Conservation (phyloP, 1,140 invertebrate genomes). For the Glossosoma conforme region DNA sequence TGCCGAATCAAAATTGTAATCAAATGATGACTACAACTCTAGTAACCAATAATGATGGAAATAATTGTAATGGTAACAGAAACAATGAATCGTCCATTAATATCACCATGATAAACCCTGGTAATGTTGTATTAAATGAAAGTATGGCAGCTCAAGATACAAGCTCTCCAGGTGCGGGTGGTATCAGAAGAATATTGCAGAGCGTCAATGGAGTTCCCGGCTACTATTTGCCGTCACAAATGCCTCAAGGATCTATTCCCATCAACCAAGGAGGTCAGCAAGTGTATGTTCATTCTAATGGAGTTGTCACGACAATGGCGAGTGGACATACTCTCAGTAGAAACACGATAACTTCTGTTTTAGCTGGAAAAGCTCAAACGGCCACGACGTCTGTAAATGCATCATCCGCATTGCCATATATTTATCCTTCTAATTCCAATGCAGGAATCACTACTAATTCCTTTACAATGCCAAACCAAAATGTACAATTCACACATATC, state of each 20-base stretch:
- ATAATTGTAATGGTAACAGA: background rate
- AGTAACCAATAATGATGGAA: background rate
- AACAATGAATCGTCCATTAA: background rate
- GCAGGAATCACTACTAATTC: conserved; percentile 34
- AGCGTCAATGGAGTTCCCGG: conserved; percentile 40
- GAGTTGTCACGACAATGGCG: conserved; percentile 65
- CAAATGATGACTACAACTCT: conserved; percentile 12
- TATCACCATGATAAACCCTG: background rate
- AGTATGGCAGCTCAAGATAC: too few species aligned
- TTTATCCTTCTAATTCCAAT: conserved; percentile 35
- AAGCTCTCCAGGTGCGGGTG: too few species aligned
- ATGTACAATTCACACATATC: conserved; percentile 23
- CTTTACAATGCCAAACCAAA: conserved; percentile 30
- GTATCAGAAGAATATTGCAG: conserved; percentile 21
- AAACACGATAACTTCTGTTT: conserved; percentile 71
- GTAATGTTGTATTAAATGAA: too few species aligned
- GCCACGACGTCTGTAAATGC: conserved; percentile 67
- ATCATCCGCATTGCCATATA: conserved; percentile 44
- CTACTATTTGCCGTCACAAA: conserved; percentile 45
- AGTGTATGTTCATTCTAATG: conserved; percentile 29
- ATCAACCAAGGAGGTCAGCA: conserved; percentile 34
- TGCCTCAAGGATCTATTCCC: conserved; percentile 40
- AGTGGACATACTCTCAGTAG: conserved; percentile 67
- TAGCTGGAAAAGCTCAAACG: conserved; percentile 69
- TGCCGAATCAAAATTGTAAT: conserved; percentile 29